These are phyloP conservation scores for Halichoeres trimaculatus DNA, from an alignment of 2,113 vertebrate genomes.

Conservation along the genomic window DNA sequence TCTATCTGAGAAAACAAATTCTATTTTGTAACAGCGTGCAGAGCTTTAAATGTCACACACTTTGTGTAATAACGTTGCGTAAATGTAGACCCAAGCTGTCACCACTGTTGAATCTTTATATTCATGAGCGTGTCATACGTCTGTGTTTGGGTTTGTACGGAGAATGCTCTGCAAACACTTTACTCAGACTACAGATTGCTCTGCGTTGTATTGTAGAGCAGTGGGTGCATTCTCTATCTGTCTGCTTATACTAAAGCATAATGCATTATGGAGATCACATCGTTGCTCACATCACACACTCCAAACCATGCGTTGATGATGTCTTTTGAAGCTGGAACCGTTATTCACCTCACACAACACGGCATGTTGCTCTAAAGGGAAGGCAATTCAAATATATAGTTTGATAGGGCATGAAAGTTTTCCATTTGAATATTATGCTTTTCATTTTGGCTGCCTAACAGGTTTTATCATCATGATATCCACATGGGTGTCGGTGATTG, in stretches of 20 bases:
- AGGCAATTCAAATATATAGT: conserved; percentile 22
- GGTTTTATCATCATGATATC: conserved; percentile 75
- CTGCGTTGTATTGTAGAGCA: background rate
- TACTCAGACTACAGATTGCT: background rate
- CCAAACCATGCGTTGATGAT: conserved; percentile 12
- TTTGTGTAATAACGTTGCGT: conserved; percentile 8
- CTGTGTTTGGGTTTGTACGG: conserved; percentile 10
- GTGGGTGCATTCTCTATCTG: background rate
- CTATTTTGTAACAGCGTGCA: background rate
- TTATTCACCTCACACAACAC: conserved; percentile 26
- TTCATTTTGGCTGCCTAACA: conserved; percentile 59
- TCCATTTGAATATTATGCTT: conserved; percentile 34
- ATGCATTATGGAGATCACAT: conserved; percentile 38
- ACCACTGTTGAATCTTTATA: conserved; percentile 6
- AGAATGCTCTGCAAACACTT: conserved; percentile 3
- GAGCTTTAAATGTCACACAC: conserved; percentile 6
- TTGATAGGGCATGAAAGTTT: conserved; percentile 23
- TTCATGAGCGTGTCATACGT: conserved; percentile 19
- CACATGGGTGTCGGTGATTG: conserved; percentile 59
- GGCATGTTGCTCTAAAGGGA: background rate
- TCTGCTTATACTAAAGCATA: conserved; percentile 16
- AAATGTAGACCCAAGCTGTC: conserved; percentile 23
- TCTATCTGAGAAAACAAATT: background rate
- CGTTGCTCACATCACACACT: conserved; percentile 25
- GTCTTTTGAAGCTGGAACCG: conserved; percentile 17